Percentiles rank a stretch among this genome's conserved stretches.
Evolutionary conservation across 1,140 invertebrate genomes (phyloP).

Genomic region (Bombyx mori): DNA sequence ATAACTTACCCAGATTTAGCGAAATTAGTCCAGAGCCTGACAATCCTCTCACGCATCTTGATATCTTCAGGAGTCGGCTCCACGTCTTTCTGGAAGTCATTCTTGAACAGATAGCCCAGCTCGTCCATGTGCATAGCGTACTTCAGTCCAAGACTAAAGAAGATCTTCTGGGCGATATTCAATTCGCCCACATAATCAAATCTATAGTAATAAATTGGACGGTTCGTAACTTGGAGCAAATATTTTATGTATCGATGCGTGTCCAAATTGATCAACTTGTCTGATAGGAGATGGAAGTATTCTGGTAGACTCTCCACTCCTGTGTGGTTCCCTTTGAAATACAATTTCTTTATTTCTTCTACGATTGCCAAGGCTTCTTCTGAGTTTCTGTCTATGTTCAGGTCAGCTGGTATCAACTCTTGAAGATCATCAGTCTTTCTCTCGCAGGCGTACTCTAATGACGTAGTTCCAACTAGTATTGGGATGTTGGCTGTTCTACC

Average conservation of each 20-base stretch:
- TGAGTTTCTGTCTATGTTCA: conserved; percentile 42
- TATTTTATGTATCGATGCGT: conserved; percentile 49
- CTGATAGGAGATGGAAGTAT: conserved; percentile 48
- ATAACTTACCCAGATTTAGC: conserved; percentile 67
- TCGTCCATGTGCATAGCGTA: conserved; percentile 54
- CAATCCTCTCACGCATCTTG: conserved; percentile 52
- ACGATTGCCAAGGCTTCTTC: conserved; percentile 39
- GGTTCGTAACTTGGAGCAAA: conserved; percentile 41
- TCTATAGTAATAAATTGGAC: conserved; percentile 60
- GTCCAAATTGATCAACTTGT: conserved; percentile 41
- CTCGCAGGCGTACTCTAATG: conserved; percentile 37
- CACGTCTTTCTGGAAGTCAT: conserved; percentile 32
- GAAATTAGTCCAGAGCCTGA: conserved; percentile 71
- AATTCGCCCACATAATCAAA: conserved; percentile 61
- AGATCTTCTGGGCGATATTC: conserved; percentile 35
- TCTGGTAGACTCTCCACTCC: conserved; percentile 31
- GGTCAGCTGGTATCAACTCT: conserved; percentile 41
- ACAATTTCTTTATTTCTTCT: conserved; percentile 44
- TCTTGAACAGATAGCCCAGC: conserved; percentile 59
- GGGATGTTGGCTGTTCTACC: conserved; percentile 50
- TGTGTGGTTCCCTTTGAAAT: conserved; percentile 42
- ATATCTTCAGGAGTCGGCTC: conserved; percentile 38
- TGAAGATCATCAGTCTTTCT: conserved; percentile 45
- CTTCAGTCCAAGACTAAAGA: conserved; percentile 20
- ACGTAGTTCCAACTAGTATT: conserved; percentile 47